Evolutionary conservation across 2,888 invertebrate genomes (phyloP).

Genomic region (Cosmia pyralina): DNA sequence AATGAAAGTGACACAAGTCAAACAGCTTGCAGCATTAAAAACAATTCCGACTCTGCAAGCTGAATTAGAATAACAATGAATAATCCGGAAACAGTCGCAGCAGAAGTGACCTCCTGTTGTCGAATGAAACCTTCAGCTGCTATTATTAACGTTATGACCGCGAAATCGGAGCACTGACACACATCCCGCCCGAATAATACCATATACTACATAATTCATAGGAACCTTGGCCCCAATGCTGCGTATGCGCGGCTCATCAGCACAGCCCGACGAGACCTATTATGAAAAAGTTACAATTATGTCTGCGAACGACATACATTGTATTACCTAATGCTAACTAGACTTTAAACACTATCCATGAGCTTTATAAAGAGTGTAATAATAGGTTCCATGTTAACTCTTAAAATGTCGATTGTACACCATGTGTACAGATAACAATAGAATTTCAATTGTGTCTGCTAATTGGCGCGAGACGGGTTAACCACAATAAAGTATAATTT

Average conservation of each 20-base stretch:
- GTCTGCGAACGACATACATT: slow-evolving; percentile 20
- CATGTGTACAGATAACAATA: too few relatives aligned
- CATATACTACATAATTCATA: slow-evolving; percentile 89
- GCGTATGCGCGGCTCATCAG: slow-evolving; percentile 72
- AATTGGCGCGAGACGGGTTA: too few relatives aligned
- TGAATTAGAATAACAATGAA: slow-evolving; percentile 69
- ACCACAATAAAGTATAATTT: slow-evolving; percentile 4
- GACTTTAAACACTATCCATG: neutral
- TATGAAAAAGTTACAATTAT: slow-evolving; percentile 61
- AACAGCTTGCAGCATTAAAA: slow-evolving; percentile 37
- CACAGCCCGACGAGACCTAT: slow-evolving; percentile 60
- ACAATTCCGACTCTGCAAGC: slow-evolving; percentile 38
- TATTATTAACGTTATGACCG: slow-evolving; percentile 87
- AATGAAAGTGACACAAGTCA: slow-evolving; percentile 34
- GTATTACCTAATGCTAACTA: slow-evolving; percentile 27
- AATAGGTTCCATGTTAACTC: neutral
- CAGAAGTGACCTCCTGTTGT: slow-evolving; percentile 84
- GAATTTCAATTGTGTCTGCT: too few relatives aligned
- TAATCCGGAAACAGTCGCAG: slow-evolving; percentile 82
- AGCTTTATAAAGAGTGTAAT: neutral
- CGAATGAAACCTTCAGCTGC: slow-evolving; percentile 86
- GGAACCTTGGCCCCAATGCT: slow-evolving; percentile 87
- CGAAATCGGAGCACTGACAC: slow-evolving; percentile 87
- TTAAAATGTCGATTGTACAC: too few relatives aligned
- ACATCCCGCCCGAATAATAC: slow-evolving; percentile 88